Conservation (phyloP, 2,888 invertebrate species). For the Nemoura dubitans region DNA sequence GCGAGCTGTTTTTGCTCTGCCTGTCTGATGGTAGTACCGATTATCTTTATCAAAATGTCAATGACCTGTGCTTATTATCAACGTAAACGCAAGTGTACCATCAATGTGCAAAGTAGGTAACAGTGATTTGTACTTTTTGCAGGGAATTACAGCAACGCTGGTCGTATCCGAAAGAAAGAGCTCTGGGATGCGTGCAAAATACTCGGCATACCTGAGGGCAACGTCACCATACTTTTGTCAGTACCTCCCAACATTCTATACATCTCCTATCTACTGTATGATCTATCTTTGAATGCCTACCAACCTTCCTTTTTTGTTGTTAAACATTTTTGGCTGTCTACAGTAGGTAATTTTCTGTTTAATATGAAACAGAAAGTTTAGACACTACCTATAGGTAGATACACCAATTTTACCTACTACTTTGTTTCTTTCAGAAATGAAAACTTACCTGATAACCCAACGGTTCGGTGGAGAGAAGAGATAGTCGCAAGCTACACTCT, state of each 20-base stretch:
- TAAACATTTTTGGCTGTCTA: too few relatives aligned
- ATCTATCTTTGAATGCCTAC: too few relatives aligned
- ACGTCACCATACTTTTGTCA: conserved; percentile 72
- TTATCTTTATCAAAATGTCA: neutral
- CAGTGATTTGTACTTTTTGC: too few relatives aligned
- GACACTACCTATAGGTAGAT: too few relatives aligned
- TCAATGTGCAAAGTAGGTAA: too few relatives aligned
- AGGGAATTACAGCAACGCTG: conserved; percentile 76
- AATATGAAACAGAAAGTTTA: too few relatives aligned
- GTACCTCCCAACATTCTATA: conserved; percentile 49
- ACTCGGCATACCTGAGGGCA: conserved; percentile 80
- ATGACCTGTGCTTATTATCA: conserved; percentile 3
- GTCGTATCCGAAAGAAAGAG: conserved; percentile 75
- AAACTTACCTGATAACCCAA: conserved; percentile 79
- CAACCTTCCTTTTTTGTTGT: too few relatives aligned
- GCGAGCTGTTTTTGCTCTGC: conserved; percentile 82
- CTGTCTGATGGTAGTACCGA: conserved; percentile 76
- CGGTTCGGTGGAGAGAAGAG: conserved; percentile 78
- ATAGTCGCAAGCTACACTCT: conserved; percentile 70
- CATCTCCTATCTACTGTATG: too few relatives aligned
- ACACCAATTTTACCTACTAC: too few relatives aligned
- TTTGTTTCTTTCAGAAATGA: conserved; percentile 67
- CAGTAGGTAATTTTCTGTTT: too few relatives aligned
- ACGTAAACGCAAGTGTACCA: too few relatives aligned
- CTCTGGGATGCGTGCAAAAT: conserved; percentile 81